phyloP scores from a whole-genome alignment of 2,888 invertebrate genomes.

The Dyspetes luteomarginatus region DNA sequence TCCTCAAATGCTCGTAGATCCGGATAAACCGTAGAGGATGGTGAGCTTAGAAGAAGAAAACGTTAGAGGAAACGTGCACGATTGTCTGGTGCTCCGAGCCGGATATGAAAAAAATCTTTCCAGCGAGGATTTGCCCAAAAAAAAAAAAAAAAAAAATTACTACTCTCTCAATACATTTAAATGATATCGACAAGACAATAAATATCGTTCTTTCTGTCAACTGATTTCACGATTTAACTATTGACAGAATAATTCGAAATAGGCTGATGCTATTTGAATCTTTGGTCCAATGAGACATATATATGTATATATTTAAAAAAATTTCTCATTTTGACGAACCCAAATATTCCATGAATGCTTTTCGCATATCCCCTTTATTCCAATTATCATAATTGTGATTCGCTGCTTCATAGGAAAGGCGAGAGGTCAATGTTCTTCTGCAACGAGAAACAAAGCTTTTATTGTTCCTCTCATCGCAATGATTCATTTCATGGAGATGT shows the following conservation, averaged over 20 bases:
- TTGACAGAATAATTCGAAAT: not conserved
- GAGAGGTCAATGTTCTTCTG: not conserved
- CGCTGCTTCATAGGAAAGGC: slow-evolving; percentile 26
- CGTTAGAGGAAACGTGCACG: slow-evolving; percentile 7
- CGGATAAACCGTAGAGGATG: too few species aligned
- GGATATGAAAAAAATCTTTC: not conserved
- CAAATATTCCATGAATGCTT: slow-evolving; percentile 27
- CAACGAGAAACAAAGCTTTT: not conserved
- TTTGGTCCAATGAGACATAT: not conserved
- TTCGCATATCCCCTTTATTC: slow-evolving; percentile 21
- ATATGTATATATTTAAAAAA: not conserved
- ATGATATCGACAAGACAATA: slow-evolving; percentile 2
- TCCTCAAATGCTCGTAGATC: too few species aligned
- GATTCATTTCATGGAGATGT: not conserved
- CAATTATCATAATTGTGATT: slow-evolving; percentile 1
- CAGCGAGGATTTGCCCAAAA: not conserved
- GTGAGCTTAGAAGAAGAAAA: too few species aligned
- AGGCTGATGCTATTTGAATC: not conserved
- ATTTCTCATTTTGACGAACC: too few species aligned
- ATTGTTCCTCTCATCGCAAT: not conserved
- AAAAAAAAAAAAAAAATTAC: not conserved
- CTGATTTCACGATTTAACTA: slow-evolving; percentile 11
- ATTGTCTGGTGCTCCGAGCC: not conserved
- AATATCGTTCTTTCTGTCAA: not conserved
- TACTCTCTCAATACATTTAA: not conserved